Evolutionary conservation across 2,888 invertebrate genomes (phyloP), one percentile per base, ranked within the genome.

Genomic region (Eretmocerus hayati): DNA sequence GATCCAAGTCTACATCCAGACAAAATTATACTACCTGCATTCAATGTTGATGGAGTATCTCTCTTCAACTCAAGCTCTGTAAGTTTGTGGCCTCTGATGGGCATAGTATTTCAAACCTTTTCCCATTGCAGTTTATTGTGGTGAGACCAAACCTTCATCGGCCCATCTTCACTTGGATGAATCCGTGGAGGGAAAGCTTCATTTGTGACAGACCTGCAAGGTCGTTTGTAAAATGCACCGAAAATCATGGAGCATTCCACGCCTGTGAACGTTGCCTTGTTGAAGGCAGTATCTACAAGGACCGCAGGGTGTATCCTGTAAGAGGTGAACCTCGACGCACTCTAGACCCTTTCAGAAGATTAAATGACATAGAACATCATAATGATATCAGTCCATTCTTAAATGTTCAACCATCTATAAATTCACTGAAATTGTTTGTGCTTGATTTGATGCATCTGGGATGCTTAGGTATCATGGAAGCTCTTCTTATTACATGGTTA

Each of bases 181-280:
- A n/a, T 39, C 26, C 13, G 16, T 39, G 3, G 23, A 39, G 15
- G 39, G 26, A 35, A 8, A 32, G 22, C 32, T 47, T 53, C 32
- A 26, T 46, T 1, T 48, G 48, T 9, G 51, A 51, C 30, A 45
- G 42, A 15, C 48, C 53, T 8, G 53, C 50, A 22, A 36, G 48
- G 9, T 22, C 48, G 9, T 46, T 19, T 16, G 16, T 39, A 16
- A 36, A 36, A 36, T n/a, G 36, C 6, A 36, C 4, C 8, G 13
- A 30, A 30, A 13, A 8, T 36, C 36, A 36, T 6, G 9, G 4
- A 5, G 36, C 15, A 16, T 36, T 5, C 16, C 4, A 4, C 6
- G 16, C 3, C 11, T 36, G 36, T 6, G 36, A 36, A 18, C 13
- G 36, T 18, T 36, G 36, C 16, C 15, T 16, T 3, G 9, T 9